Evolutionary conservation across 2,888 invertebrate species (phyloP).

Genomic region (Ectropis crepuscularia): DNA sequence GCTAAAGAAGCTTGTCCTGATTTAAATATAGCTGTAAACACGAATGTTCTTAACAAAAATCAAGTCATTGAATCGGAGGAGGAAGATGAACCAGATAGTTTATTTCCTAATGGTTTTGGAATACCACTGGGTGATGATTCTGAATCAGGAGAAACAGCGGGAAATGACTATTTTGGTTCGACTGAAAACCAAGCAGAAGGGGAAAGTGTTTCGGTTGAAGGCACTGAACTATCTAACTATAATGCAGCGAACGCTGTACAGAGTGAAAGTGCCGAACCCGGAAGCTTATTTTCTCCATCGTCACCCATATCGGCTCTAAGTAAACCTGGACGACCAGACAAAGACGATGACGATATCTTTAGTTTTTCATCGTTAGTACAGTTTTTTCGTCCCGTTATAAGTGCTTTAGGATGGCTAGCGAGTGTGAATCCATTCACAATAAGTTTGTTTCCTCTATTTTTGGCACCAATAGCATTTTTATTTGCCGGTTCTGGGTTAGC

Average conservation of each 20-base stretch:
- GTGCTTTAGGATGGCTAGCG: slow-evolving; percentile 80
- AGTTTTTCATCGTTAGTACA: slow-evolving; percentile 73
- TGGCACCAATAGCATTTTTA: slow-evolving; percentile 87
- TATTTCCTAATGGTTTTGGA: slow-evolving; percentile 68
- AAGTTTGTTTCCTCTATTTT: slow-evolving; percentile 84
- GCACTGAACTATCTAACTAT: slow-evolving; percentile 65
- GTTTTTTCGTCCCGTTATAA: slow-evolving; percentile 80
- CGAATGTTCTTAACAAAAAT: slow-evolving; percentile 87
- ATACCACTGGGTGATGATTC: slow-evolving; percentile 69
- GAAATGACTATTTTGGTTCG: slow-evolving; percentile 64
- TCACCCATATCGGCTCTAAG: slow-evolving; percentile 60
- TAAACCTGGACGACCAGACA: slow-evolving; percentile 59
- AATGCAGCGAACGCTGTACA: slow-evolving; percentile 62
- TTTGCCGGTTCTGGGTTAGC: slow-evolving; percentile 86
- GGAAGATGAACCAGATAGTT: slow-evolving; percentile 60
- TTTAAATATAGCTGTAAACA: slow-evolving; percentile 88
- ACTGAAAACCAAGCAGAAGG: slow-evolving; percentile 54
- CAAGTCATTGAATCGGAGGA: slow-evolving; percentile 77
- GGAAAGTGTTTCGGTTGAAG: slow-evolving; percentile 72
- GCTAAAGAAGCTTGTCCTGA: slow-evolving; percentile 88
- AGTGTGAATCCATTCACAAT: slow-evolving; percentile 85
- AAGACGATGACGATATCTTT: slow-evolving; percentile 78
- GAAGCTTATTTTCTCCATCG: slow-evolving; percentile 55
- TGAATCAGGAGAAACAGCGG: slow-evolving; percentile 57
- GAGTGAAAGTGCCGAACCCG: slow-evolving; percentile 59